Base-by-base conservation (phyloP, 1,140 invertebrate species). In the Calliopsis andreniformis region DNA sequence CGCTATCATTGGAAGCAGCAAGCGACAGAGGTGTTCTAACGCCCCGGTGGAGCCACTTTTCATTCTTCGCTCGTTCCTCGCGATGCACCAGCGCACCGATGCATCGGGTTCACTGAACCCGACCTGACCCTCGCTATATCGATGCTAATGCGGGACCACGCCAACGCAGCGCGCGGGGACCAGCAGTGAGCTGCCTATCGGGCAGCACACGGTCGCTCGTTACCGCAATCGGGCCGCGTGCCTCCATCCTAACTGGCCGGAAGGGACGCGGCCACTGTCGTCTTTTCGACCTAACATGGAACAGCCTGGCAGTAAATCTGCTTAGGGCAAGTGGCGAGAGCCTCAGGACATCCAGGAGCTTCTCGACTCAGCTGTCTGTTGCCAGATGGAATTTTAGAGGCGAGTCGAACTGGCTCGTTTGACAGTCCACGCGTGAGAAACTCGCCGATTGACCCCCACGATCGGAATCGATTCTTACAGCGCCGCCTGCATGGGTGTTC, bases 121-220 rank as follows among this genome's bases (percentile, higher is more conserved):
- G 78, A 84, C 82, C 81, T 84, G 82, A 84, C 82, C 82, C 81
- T 79, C 81, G 70, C 81, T 79, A 76, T 77, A 83, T 83, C 82
- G 78, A 84, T 80, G 82, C 68, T 84, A 84, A 84, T 83, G 82
- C 81, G 77, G 77, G 82, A 83, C 77, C 82, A 84, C 82, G 82
- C 82, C 82, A 82, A 83, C 82, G 82, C 82, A 67, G 67, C 69
- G 62, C 63, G 62, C 51, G 68, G 58, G 79, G 75, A 73, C 68
- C 75, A 58, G 66, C 42, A 28, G 43, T 23, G 39, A 43, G 35
- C 71, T 35, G 67, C 49, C 64, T 32, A 56, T 56, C 39, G 51
- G 18, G 39, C 30, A 25, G 20, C n/a, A 18, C 3, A 10, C n/a
- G 14, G n/a, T 23, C n/a, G 18, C 69, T 62, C 58, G 69, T 71